These are phyloP conservation scores for Germaria angustata DNA, from an alignment of 2,888 invertebrate genomes.

Conservation along the genomic window DNA sequence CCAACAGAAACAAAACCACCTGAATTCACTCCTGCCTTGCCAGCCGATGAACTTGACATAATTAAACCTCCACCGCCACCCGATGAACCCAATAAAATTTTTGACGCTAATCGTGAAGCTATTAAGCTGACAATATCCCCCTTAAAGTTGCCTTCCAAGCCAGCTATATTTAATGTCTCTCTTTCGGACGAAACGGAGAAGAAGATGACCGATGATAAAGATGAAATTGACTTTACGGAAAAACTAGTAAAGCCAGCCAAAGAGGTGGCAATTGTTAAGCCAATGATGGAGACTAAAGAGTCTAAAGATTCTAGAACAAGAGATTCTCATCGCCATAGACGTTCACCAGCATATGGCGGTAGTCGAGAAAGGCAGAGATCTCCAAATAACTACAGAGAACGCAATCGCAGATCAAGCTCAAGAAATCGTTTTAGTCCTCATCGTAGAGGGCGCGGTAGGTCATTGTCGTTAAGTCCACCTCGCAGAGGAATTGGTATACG, in stretches of 20 bases:
- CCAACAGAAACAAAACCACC: background rate
- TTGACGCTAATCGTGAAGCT: conserved; percentile 77
- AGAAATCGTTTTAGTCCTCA: conserved; percentile 71
- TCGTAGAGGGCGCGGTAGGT: conserved; percentile 69
- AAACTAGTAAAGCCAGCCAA: conserved; percentile 74
- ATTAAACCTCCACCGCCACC: conserved; percentile 56
- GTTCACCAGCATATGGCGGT: conserved; percentile 52
- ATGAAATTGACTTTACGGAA: conserved; percentile 73
- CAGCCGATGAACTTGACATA: conserved; percentile 39
- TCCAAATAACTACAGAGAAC: conserved; percentile 65
- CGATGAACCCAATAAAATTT: conserved; percentile 73
- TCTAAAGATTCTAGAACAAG: conserved; percentile 69
- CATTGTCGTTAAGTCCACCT: conserved; percentile 70
- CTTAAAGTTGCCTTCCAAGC: conserved; percentile 74
- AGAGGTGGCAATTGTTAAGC: conserved; percentile 78
- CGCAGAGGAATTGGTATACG: conserved; percentile 68
- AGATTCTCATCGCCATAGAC: conserved; percentile 60
- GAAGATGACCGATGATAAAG: conserved; percentile 53
- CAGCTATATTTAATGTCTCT: conserved; percentile 71
- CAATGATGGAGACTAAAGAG: conserved; percentile 75
- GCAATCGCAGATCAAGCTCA: conserved; percentile 68
- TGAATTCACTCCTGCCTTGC: conserved; percentile 16
- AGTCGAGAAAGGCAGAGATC: conserved; percentile 64
- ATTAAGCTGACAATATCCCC: conserved; percentile 78
- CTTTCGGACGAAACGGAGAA: conserved; percentile 66